These are phyloP conservation scores for Thryonomys swinderianus DNA, from an alignment of 2,113 vertebrate species.

Conservation along the genomic window DNA sequence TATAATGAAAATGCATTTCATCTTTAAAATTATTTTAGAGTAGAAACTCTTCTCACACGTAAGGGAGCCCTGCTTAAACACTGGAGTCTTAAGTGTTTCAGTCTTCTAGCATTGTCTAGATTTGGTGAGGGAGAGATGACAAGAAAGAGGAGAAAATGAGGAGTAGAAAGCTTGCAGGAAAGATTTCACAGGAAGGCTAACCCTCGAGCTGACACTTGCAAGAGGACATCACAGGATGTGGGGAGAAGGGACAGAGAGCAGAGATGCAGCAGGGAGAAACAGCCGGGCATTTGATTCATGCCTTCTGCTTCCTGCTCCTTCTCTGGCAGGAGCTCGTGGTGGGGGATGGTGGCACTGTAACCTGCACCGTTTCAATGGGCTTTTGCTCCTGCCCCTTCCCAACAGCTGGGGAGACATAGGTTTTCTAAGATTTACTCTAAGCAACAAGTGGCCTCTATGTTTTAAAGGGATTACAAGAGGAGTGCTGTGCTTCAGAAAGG, in stretches of 20 bases:
- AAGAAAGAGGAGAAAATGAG: neutral
- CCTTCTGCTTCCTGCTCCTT: neutral
- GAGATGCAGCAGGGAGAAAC: neutral
- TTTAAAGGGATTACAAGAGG: neutral
- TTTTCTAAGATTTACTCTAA: neutral
- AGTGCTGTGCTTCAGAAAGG: neutral
- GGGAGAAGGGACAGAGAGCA: neutral
- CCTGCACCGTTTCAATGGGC: neutral
- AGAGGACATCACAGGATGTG: neutral
- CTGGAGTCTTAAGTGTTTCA: neutral
- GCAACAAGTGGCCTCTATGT: neutral
- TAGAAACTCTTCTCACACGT: neutral
- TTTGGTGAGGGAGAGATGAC: neutral
- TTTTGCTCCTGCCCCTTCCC: neutral
- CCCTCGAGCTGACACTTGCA: neutral
- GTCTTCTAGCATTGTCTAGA: neutral
- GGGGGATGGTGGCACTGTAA: neutral
- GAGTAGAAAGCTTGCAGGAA: neutral
- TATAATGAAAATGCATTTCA: neutral
- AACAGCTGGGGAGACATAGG: neutral
- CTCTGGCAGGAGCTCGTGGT: neutral
- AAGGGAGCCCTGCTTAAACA: neutral
- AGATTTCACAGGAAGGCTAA: neutral
- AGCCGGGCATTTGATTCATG: rapidly evolving
- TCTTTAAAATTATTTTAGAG: neutral